Evolutionary conservation across 2,888 invertebrate species (phyloP).

Genomic region (Pemphredon lugubris): DNA sequence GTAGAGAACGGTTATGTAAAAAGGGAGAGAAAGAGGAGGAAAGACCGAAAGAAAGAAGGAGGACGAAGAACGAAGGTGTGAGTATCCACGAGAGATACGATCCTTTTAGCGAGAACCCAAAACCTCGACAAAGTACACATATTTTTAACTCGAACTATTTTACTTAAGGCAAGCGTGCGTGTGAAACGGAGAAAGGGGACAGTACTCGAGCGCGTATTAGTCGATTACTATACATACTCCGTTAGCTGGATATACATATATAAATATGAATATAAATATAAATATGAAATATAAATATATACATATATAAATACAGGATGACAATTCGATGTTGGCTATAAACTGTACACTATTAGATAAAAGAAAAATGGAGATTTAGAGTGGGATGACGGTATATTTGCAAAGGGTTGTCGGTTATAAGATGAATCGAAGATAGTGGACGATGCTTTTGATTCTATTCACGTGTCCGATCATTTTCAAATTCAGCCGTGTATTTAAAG

Average conservation of each 20-base stretch:
- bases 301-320: conserved; percentile 56
- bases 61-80: neutral
- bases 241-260: conserved; percentile 52
- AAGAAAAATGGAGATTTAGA: conserved; percentile 19
- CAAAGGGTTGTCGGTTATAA: conserved; percentile 6
- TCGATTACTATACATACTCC: conserved; percentile 54
- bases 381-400: neutral
- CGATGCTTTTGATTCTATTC: too few relatives aligned
- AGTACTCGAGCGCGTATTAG: conserved; percentile 32
- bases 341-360: conserved; percentile 73
- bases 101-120: conserved; percentile 49
- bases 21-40: neutral
- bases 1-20: neutral
- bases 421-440: neutral
- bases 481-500: too few relatives aligned
- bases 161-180: conserved; percentile 57
- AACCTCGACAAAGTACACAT: conserved; percentile 71
- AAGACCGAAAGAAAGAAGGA: conserved; percentile 1
- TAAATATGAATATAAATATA: conserved; percentile 40
- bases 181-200: conserved; percentile 19
- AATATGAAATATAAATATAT: conserved; percentile 42
- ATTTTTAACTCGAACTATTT: conserved; percentile 75
- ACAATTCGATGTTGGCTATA: conserved; percentile 71
- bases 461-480: too few relatives aligned
- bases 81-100: conserved; percentile 26